Evolutionary conservation across 2,797 vertebrate genomes (phyloP), one percentile per base, ranked within the genome.

Genomic region (Amphiprion clarkii): DNA sequence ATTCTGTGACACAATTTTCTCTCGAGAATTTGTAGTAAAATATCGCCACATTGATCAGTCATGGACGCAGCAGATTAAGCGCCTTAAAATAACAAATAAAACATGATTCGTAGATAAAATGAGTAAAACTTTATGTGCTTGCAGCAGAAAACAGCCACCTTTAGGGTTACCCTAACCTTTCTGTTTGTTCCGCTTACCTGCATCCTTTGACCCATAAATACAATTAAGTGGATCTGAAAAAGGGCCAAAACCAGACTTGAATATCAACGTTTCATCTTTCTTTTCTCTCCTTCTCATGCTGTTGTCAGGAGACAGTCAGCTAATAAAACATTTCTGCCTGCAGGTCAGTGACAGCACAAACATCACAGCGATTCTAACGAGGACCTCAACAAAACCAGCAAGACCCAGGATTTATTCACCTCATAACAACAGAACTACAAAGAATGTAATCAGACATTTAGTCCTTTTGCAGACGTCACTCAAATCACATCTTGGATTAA

Each of bases 251-350:
- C 4, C 5, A 39, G 19, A 8, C 46, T 10, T 21, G 12, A 17
- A 4, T 21, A 8, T 44, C 36, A 5, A 21, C 14, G 7, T 59
- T 19, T 17, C 16, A 27, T 64, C 3, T n/a, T 21, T 19, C 19
- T 49, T n/a, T 21, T 21, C 19, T 11, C 3, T 60, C n/a, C 60
- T n/a, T 49, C 44, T 7, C 60, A 51, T 1, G 9, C 33, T 27
- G 27, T 23, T 49, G 3, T n/a, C 19, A 14, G 52, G 55, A 63
- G 29, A 51, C 56, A 60, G 67, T 72, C 64, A 69, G 10, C 23
- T 64, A 51, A 78, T 60, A 23, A 69, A 57, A 57, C 62, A 53
- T 14, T 19, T 44, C 7, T 49, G 67, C 82, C 70, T n/a, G 36
- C 17, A 36, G 64, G 54, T 74, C 55, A 33, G 27, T 33, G 46